These are phyloP conservation scores for Radopholus similis DNA, from an alignment of 1,140 invertebrate species.

Conservation along the genomic window DNA sequence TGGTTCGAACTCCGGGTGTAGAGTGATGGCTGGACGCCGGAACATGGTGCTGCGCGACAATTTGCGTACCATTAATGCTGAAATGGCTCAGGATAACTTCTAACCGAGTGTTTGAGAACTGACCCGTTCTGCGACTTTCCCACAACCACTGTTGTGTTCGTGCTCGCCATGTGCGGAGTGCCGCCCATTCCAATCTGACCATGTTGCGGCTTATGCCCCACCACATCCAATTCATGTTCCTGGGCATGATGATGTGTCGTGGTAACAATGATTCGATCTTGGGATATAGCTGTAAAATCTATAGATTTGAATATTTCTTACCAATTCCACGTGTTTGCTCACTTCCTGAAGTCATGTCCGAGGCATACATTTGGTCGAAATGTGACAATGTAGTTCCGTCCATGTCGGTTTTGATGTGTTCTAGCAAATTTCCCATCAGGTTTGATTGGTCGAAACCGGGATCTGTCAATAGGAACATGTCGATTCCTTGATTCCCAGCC, in stretches of 20 bases:
- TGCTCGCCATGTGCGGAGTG: too few relatives aligned
- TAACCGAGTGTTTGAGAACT: too few relatives aligned
- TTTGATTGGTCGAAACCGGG: conserved; percentile 7
- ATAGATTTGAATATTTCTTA: too few relatives aligned
- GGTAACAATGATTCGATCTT: background rate
- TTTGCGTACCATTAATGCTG: too few relatives aligned
- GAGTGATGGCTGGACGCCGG: too few relatives aligned
- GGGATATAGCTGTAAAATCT: background rate
- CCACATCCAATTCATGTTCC: too few relatives aligned
- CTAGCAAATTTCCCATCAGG: conserved; percentile 4
- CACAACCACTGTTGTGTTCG: background rate
- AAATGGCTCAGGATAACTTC: too few relatives aligned
- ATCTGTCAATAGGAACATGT: too few relatives aligned
- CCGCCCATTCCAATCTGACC: too few relatives aligned
- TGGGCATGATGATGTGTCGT: background rate
- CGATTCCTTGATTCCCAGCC: too few relatives aligned
- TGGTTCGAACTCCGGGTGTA: background rate
- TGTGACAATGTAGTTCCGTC: background rate
- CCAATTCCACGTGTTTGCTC: background rate
- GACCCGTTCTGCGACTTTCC: background rate
- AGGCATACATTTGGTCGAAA: conserved; percentile 1
- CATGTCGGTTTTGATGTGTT: conserved; percentile 2
- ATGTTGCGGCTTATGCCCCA: too few relatives aligned
- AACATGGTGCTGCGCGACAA: too few relatives aligned
- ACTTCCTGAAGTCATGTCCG: background rate